phyloP scores from a whole-genome alignment of 2,797 vertebrate species.

The Diglossa cyanea region DNA sequence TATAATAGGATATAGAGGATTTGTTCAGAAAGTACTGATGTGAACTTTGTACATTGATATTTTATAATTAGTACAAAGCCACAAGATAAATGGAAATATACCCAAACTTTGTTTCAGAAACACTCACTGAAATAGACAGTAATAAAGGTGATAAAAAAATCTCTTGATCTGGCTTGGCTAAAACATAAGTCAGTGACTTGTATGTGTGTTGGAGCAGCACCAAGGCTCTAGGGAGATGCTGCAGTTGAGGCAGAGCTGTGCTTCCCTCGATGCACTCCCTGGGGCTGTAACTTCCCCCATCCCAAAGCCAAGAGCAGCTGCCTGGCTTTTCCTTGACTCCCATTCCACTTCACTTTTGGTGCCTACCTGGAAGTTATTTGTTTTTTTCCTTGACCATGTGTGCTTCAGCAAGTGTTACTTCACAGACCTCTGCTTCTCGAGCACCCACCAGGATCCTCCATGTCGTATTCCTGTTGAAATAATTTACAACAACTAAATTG shows the following conservation, averaged over 20 bases:
- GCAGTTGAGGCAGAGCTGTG: not conserved
- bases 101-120: not conserved
- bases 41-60: not conserved
- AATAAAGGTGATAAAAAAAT: not conserved
- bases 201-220: not conserved
- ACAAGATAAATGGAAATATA: not conserved
- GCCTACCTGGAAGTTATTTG: not conserved
- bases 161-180: not conserved
- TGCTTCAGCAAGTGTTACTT: not conserved
- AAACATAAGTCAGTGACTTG: not conserved
- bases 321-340: not conserved
- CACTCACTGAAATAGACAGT: not conserved
- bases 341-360: not conserved
- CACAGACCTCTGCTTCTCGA: not conserved
- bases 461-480: not conserved
- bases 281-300: not conserved
- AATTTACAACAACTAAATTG: not conserved
- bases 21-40: not conserved
- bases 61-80: not conserved
- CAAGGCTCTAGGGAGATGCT: not conserved
- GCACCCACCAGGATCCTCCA: not conserved
- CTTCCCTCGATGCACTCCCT: not conserved
- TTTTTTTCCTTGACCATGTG: rapidly evolving
- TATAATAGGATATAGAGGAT: not conserved
- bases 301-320: not conserved